phyloP scores from a whole-genome alignment of 2,797 vertebrate species.

The Coregonus suidteri region DNA sequence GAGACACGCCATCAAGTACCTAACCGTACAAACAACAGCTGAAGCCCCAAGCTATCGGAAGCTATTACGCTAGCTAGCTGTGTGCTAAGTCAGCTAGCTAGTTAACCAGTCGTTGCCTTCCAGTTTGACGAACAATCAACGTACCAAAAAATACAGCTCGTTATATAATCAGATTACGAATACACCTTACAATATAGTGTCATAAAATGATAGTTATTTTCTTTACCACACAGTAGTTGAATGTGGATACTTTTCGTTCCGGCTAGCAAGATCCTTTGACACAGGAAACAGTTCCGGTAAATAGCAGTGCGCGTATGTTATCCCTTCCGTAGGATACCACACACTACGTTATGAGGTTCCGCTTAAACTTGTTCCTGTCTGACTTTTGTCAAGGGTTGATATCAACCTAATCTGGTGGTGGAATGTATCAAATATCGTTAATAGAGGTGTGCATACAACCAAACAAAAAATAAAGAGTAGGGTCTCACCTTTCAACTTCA shows the following conservation, averaged over 20 bases:
- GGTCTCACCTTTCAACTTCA: neutral
- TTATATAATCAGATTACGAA: neutral
- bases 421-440: neutral
- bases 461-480: neutral
- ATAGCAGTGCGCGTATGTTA: constrained; percentile 3
- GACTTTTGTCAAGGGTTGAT: neutral
- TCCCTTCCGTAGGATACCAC: constrained; percentile 20
- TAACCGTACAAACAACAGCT: neutral
- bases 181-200: neutral
- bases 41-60: neutral
- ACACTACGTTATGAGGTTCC: neutral
- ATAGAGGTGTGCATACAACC: neutral
- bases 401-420: neutral
- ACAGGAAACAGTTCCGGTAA: constrained; percentile 13
- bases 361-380: neutral
- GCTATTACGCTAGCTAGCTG: neutral
- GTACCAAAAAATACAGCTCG: neutral
- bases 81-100: neutral
- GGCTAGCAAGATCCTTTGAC: neutral
- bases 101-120: neutral
- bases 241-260: constrained; percentile 2
- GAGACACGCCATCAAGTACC: neutral
- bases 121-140: neutral
- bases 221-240: constrained; percentile 5
- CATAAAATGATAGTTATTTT: neutral